Percentiles rank a stretch among this genome's conserved stretches.
phyloP scores from a whole-genome alignment of 2,888 invertebrate species.

The Elmis aenea region DNA sequence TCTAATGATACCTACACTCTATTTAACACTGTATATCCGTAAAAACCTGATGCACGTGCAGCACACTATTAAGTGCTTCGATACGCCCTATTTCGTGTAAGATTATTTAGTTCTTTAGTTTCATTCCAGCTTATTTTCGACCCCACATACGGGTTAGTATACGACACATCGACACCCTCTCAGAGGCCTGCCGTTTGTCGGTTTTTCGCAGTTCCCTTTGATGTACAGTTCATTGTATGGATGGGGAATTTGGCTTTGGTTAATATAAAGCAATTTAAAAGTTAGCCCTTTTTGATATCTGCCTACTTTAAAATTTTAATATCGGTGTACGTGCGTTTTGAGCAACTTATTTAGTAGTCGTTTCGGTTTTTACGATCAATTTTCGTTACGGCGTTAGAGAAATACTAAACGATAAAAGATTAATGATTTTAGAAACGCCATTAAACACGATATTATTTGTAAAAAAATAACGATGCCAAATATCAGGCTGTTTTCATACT shows the following conservation, averaged over 20 bases:
- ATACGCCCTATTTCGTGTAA: background rate
- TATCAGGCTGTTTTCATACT: too few species aligned
- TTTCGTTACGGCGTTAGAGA: too few species aligned
- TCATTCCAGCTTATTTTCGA: background rate
- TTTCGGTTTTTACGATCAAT: too few species aligned
- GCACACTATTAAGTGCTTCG: background rate
- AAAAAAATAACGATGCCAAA: too few species aligned
- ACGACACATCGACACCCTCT: slow-evolving; percentile 6
- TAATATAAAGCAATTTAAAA: slow-evolving; percentile 9
- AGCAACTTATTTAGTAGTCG: too few species aligned
- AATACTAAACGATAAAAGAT: too few species aligned
- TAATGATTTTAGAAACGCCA: too few species aligned
- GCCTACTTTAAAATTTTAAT: too few species aligned
- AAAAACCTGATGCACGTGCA: background rate
- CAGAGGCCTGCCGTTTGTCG: slow-evolving; percentile 10
- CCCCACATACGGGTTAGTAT: slow-evolving; percentile 5
- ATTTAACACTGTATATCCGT: slow-evolving; percentile 1
- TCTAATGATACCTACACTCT: too few species aligned
- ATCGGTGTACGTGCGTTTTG: too few species aligned
- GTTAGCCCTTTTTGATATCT: slow-evolving; percentile 8
- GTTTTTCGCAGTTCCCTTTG: slow-evolving; percentile 11
- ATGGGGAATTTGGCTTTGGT: slow-evolving; percentile 8
- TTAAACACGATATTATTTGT: too few species aligned
- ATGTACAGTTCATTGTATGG: slow-evolving; percentile 13
- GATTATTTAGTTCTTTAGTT: too few species aligned